Percentiles rank a stretch among this genome's conserved stretches.
Evolutionary conservation across 2,888 invertebrate genomes (phyloP).

Genomic region (Netelia melanura): DNA sequence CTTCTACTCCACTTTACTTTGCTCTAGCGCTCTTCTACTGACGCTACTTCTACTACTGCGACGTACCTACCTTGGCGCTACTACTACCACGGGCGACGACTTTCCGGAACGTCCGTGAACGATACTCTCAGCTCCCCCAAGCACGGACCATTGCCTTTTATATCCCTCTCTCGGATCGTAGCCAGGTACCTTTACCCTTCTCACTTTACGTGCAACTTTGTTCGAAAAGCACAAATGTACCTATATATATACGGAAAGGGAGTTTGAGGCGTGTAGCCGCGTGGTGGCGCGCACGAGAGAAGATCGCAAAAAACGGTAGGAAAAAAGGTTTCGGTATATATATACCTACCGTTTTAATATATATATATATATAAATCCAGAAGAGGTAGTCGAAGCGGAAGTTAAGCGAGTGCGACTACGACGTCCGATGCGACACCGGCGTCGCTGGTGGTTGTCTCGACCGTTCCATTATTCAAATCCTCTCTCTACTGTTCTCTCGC

Average conservation of each 20-base stretch:
- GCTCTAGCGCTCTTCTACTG: conserved; percentile 25
- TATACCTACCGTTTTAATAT: conserved; percentile 30
- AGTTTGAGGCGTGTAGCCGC: conserved; percentile 68
- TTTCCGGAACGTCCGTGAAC: conserved; percentile 36
- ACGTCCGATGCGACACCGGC: conserved; percentile 34
- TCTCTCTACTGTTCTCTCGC: conserved; percentile 48
- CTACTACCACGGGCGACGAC: conserved; percentile 15
- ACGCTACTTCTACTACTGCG: conserved; percentile 39
- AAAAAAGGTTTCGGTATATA: conserved; percentile 29
- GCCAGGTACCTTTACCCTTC: conserved; percentile 45
- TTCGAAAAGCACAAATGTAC: conserved; percentile 48
- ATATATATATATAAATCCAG: conserved; percentile 30
- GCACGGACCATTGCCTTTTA: conserved; percentile 65
- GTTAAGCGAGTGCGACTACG: conserved; percentile 48
- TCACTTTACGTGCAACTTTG: conserved; percentile 62
- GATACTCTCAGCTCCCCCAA: conserved; percentile 41
- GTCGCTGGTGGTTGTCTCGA: conserved; percentile 39
- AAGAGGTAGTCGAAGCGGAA: conserved; percentile 43
- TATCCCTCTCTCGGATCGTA: conserved; percentile 62
- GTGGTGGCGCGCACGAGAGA: conserved; percentile 48
- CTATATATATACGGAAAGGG: conserved; percentile 66
- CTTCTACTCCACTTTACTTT: conserved; percentile 50
- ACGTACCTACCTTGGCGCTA: conserved; percentile 16
- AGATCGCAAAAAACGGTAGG: conserved; percentile 57
- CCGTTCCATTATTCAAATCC: conserved; percentile 65